Evolutionary conservation across 2,888 invertebrate species (phyloP), one percentile per base, ranked within the genome.

Genomic region (Ethmia dodecea): DNA sequence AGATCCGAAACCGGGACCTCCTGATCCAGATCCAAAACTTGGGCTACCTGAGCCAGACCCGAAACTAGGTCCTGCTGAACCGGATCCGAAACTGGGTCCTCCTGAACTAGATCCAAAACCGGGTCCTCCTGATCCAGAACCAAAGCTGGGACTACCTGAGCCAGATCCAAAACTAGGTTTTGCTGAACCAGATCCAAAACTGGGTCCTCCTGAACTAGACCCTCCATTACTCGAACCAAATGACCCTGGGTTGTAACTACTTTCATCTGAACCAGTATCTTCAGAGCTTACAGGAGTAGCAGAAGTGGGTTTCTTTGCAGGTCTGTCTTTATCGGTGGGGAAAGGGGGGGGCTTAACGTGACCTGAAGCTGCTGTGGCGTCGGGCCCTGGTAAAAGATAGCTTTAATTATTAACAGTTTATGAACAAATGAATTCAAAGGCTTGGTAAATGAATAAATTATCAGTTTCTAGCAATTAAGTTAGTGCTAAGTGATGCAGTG

Each of bases 281-380:
- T 55, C 38, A 12, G 28, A 34, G 31, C 44, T 56, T n/a, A 22
- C 22, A n/a, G 8, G 9, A 13, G 57, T 54, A 11, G 56, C 30
- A 43, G 54, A 25, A 37, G 49, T 45, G 48, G 59, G 43, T 39
- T 50, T 49, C 39, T 51, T 65, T 34, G 48, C 59, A 2, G 74
- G 69, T 40, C 69, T 60, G 3, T 76, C 77, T 43, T 67, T 64
- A 9, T 83, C 80, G 32, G 65, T 56, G n/a, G 76, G 67, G 52
- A 79, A 86, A 2, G 81, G 83, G 9, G 83, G 78, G 12, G 88
- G 88, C 50, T 88, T 88, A 4, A 87, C 78, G 49, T 88, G 88
- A 0, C 89, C 89, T 45, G 88, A 89, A 15, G 89, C 89, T 20
- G 89, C 89, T 3, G 89, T 87, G 16, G 84, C 88, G 41, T 86